Conservation (phyloP, 2,888 invertebrate species). For the Napeogenes sylphis region DNA sequence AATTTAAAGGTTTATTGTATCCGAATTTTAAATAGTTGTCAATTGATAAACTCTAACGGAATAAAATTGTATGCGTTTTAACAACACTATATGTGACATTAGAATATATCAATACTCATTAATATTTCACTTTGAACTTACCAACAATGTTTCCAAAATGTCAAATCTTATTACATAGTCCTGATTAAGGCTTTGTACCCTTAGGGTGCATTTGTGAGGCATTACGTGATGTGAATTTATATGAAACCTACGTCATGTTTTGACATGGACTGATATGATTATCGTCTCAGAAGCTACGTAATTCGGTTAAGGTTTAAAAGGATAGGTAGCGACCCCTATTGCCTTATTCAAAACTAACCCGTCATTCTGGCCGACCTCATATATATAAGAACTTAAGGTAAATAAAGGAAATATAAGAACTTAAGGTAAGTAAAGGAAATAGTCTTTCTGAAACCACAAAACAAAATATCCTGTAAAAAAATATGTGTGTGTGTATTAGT, state of each 20-base stretch:
- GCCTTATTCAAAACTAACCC: background rate
- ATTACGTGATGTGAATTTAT: conserved; percentile 4
- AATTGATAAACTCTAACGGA: no score
- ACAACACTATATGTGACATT: no score
- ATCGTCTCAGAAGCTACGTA: conserved; percentile 4
- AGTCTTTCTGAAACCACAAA: no score
- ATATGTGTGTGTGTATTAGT: no score
- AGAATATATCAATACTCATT: background rate
- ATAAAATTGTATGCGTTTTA: no score
- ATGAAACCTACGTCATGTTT: conserved; percentile 3
- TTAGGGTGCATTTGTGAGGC: conserved; percentile 6
- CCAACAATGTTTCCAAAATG: conserved; percentile 5
- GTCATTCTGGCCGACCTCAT: background rate
- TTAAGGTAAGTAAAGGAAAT: no score
- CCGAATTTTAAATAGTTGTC: no score
- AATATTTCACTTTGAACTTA: conserved; percentile 5
- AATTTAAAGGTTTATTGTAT: no score
- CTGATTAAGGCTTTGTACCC: conserved; percentile 8
- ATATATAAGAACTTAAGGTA: background rate
- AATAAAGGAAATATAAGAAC: no score
- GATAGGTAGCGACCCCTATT: background rate
- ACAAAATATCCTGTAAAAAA: no score
- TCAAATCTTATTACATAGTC: conserved; percentile 4
- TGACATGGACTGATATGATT: conserved; percentile 6
- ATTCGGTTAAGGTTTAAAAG: conserved; percentile 4